Base-by-base conservation (phyloP, 2,797 vertebrate genomes). In the Gymnothorax reevesii region DNA sequence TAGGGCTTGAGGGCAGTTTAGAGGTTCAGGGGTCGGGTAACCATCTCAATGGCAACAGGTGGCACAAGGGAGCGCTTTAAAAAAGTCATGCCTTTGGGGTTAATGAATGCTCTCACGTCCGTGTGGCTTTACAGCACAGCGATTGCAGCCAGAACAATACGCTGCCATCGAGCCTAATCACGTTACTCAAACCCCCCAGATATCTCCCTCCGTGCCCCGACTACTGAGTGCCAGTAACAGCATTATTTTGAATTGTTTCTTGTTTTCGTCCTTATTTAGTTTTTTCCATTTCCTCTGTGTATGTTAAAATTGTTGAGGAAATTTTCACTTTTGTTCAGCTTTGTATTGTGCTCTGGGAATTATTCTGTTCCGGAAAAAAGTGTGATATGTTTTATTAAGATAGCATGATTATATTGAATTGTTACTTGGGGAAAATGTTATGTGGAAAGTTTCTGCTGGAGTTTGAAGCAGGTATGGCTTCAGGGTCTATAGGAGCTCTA, bases 61-160 rank as follows among this genome's bases (percentile, higher is more conserved):
- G 83, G 62, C 71, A 64, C 49, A 52, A 84, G 9, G 83, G 69
- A 69, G 83, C 12, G 83, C 60, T 84, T 84, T 7, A 64, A 27
- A 60, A 79, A 75, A 73, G 33, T 75, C 25, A 15, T 1, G 7
- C 83, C 83, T 52, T 64, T 0, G 33, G 62, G 83, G 60, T 69
- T 64, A 84, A 64, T 33, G 60, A 83, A 9, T 12, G 62, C 59
- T 52, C 6, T 17, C 8, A 20, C 62, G 25, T 84, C 42, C 69
- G 27, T 71, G 83, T 71, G 83, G n/a, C 49, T 84, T 69, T 55
- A 66, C 10, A 7, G 7, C 4, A 10, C 60, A 54, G 49, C 69
- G 64, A 55, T 84, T 75, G 27, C 71, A 75, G 71, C 64, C 13
- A 4, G 64, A 15, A 84, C 83, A 84, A 84, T 64, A 27, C 62